phyloP scores from a whole-genome alignment of 2,888 invertebrate species.

The Augiades crinisus region DNA sequence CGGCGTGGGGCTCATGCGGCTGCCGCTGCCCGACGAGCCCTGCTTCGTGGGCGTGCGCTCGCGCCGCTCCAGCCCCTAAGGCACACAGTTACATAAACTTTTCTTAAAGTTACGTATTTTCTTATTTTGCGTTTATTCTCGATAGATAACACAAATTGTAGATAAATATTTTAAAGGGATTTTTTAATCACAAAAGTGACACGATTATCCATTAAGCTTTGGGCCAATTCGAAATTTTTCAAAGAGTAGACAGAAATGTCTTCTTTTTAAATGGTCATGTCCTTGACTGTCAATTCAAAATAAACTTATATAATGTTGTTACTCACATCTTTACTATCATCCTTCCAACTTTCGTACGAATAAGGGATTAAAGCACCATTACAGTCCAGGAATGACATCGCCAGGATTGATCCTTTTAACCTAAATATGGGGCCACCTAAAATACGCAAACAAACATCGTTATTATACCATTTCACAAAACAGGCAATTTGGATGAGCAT shows the following conservation, averaged over 20 bases:
- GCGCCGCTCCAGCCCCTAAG: conserved; percentile 53
- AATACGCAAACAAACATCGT: conserved; percentile 37
- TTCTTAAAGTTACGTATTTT: neutral
- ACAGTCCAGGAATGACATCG: conserved; percentile 98
- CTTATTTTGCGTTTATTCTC: too few relatives aligned
- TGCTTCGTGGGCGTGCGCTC: conserved; percentile 84
- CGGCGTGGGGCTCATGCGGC: conserved; percentile 90
- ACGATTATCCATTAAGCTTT: too few relatives aligned
- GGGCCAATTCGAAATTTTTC: neutral
- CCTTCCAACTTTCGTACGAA: conserved; percentile 95
- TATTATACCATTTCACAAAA: neutral
- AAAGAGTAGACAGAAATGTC: too few relatives aligned
- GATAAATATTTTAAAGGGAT: too few relatives aligned
- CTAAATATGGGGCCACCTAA: conserved; percentile 97
- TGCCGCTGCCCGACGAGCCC: conserved; percentile 77
- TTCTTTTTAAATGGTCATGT: too few relatives aligned
- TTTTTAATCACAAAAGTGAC: too few relatives aligned
- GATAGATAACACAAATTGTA: too few relatives aligned
- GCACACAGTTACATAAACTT: neutral
- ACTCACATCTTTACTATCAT: conserved; percentile 87
- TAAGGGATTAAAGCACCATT: conserved; percentile 95
- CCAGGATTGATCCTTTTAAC: conserved; percentile 96
- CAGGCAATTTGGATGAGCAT: conserved; percentile 3
- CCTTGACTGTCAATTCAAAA: too few relatives aligned
- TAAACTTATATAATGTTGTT: neutral